Base-by-base conservation (phyloP, 2,888 invertebrate genomes). In the Thymelicus sylvestris region DNA sequence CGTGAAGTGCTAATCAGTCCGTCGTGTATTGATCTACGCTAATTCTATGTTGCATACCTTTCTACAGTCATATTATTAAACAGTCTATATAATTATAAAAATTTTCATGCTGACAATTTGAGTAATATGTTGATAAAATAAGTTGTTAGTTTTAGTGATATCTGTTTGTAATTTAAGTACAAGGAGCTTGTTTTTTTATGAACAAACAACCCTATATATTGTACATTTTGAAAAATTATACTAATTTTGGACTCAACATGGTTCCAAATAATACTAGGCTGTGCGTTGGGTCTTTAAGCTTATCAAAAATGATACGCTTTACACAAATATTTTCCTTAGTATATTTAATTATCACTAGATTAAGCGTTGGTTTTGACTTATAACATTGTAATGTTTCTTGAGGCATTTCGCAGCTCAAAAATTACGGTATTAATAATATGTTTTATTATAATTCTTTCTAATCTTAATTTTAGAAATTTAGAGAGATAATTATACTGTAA, bases 231-330 rank as follows among this genome's bases (percentile, higher is more conserved):
- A 55, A 24, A 10, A 24, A 55, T 55, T 41, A 66, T 66, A 60
- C 13, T 59, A 39, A 39, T 59, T 55, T 68, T 68, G 68, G 55
- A 68, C n/a, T 68, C 39, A 15, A 52, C 24, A 44, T 52, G 61
- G 38, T 44, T 68, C 63, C 63, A 68, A 68, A 68, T 68, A 63
- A 47, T 63, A 63, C 68, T 63, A 57, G 68, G 68, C 68, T 68
- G 68, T 68, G 68, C 57, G 44, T 63, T 68, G 67, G 68, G 47
- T 63, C 55, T 63, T 67, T 44, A 19, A 63, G 62, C 38, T 67
- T 63, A 44, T 62, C 50, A 57, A 62, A 55, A 47, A 44, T 7
- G 38, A 48, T 61, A 15, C 41, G 39, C 50, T 67, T 15, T 24
- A 61, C 24, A 62, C 39, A 60, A 59, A 67, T 65, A 50, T 50